Percentiles rank a stretch among this genome's conserved stretches.
Conservation (phyloP, 2,888 invertebrate genomes). For the Pyrrhosoma nymphula region DNA sequence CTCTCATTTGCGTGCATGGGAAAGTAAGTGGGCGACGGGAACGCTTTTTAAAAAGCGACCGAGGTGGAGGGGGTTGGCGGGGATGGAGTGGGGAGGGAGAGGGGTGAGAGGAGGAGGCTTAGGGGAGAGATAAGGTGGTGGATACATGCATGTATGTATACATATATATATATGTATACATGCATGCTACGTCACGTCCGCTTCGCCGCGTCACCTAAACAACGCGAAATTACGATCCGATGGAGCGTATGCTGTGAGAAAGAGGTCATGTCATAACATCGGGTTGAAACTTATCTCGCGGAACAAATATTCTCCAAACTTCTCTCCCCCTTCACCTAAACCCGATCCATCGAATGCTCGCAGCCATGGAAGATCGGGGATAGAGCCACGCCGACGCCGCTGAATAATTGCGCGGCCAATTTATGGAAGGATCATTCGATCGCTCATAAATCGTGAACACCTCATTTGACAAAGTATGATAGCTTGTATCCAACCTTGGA, state of each 20-base stretch:
- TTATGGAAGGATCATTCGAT: not conserved
- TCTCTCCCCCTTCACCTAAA: not conserved
- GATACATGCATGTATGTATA: not conserved
- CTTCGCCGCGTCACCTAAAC: not conserved
- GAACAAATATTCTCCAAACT: not conserved
- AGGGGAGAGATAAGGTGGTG: not conserved
- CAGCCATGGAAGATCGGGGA: not conserved
- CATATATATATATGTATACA: not conserved
- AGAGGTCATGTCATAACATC: not conserved
- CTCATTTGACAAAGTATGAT: not conserved
- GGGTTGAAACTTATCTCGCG: not conserved
- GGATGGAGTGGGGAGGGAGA: not conserved
- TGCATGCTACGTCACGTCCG: too few species aligned
- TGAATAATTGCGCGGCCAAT: not conserved
- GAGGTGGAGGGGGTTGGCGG: not conserved
- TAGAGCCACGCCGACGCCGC: not conserved
- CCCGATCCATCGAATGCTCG: not conserved
- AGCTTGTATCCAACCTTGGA: not conserved
- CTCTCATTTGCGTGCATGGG: not conserved
- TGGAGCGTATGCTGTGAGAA: not conserved
- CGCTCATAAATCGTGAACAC: not conserved
- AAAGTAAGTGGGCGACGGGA: not conserved
- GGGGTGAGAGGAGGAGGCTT: not conserved
- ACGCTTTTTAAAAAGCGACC: not conserved
- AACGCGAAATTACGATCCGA: not conserved